These are phyloP conservation scores for Meteorus cinctellus DNA, from an alignment of 2,888 invertebrate genomes.

Conservation along the genomic window DNA sequence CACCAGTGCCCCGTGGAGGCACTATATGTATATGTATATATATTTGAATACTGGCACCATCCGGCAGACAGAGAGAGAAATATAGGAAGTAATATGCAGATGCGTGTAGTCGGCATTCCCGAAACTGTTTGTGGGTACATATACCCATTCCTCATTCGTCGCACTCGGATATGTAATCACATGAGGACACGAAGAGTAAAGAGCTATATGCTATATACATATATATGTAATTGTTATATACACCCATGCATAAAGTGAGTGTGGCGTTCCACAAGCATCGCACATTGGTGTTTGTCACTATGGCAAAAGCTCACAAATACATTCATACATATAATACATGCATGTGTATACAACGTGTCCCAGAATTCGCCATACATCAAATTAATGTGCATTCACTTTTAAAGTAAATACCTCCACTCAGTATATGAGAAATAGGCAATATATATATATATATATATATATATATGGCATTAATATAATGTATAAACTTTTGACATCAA, in stretches of 20 bases:
- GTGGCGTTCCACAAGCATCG: neutral
- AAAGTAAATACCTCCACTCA: no score
- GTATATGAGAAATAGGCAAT: no score
- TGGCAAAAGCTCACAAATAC: no score
- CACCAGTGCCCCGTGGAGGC: no score
- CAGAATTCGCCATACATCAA: no score
- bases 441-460: no score
- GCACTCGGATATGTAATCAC: slow-evolving; percentile 34
- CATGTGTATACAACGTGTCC: no score
- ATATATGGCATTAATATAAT: no score
- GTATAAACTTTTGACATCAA: no score
- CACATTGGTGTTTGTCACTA: no score
- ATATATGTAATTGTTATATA: neutral
- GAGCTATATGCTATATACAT: neutral
- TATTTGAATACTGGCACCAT: slow-evolving; percentile 24
- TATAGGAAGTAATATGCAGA: slow-evolving; percentile 57
- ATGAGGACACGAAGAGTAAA: slow-evolving; percentile 10
- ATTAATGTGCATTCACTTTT: no score
- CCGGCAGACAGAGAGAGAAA: slow-evolving; percentile 62
- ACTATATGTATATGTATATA: neutral
- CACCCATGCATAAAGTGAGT: neutral
- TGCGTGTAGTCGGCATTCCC: slow-evolving; percentile 63
- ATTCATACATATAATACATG: no score
- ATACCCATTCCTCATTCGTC: slow-evolving; percentile 11
- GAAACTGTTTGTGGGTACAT: slow-evolving; percentile 50